phyloP scores from a whole-genome alignment of 2,113 vertebrate species.

The Salvelinus alpinus region DNA sequence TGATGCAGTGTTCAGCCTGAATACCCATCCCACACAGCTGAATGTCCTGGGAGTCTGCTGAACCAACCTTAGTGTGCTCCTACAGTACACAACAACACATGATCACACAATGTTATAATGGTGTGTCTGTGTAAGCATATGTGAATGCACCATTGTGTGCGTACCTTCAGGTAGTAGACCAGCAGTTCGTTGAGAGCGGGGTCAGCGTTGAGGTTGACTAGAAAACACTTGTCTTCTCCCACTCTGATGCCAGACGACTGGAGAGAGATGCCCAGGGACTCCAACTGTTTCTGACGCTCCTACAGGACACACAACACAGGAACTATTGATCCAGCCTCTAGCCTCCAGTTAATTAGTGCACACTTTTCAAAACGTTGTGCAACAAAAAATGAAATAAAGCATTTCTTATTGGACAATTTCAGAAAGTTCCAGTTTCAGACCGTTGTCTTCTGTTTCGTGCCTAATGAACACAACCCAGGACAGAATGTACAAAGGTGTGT shows the following conservation, averaged over 20 bases:
- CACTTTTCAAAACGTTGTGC: too few relatives aligned
- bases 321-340: too few relatives aligned
- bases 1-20: conserved; percentile 85
- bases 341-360: background rate
- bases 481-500: conserved; percentile 47
- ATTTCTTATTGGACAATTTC: background rate
- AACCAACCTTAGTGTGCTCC: conserved; percentile 77
- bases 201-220: conserved; percentile 88
- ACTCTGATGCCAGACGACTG: conserved; percentile 89
- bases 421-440: background rate
- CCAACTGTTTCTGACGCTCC: conserved; percentile 87
- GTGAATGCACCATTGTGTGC: background rate
- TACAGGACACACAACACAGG: conserved; percentile 37
- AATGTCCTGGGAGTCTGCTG: conserved; percentile 87
- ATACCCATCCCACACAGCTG: conserved; percentile 90
- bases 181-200: conserved; percentile 88
- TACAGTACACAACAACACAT: background rate
- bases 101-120: background rate
- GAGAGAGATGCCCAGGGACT: conserved; percentile 87
- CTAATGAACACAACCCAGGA: conserved; percentile 87
- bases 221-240: conserved; percentile 87
- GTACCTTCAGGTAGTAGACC: conserved; percentile 88
- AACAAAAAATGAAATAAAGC: too few relatives aligned
- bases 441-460: conserved; percentile 80
- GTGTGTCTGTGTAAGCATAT: background rate